phyloP scores from a whole-genome alignment of 2,888 invertebrate genomes.

The Noctua janthe region DNA sequence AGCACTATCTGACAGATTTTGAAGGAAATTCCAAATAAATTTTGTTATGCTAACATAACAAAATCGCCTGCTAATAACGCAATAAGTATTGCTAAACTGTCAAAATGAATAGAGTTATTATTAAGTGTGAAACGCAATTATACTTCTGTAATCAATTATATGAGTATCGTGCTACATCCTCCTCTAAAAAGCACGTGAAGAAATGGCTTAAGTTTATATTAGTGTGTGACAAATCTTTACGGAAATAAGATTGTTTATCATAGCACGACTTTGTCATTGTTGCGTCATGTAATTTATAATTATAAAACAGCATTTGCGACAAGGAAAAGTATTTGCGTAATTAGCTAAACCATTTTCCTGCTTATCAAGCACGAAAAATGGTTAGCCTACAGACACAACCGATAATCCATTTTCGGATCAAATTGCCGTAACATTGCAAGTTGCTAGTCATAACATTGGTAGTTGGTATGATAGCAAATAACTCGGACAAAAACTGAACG shows the following conservation, averaged over 20 bases:
- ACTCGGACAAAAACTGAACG: neutral
- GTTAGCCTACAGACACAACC: neutral
- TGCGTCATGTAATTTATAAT: constrained; percentile 14
- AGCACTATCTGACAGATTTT: neutral
- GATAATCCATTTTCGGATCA: constrained; percentile 12
- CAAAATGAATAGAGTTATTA: neutral
- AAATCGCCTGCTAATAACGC: neutral
- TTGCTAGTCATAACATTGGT: constrained; percentile 35
- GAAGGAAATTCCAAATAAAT: neutral
- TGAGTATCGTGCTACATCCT: neutral
- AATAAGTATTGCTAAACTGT: neutral
- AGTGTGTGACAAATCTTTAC: neutral
- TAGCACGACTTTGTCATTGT: neutral
- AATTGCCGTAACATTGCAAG: neutral
- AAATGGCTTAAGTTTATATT: neutral
- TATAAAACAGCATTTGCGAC: neutral
- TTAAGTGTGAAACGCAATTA: neutral
- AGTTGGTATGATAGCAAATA: constrained; percentile 26
- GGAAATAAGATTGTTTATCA: constrained; percentile 28
- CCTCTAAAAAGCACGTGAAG: neutral
- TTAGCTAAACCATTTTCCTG: neutral
- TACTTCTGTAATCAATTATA: neutral
- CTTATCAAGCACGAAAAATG: too few species aligned
- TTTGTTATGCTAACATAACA: too few species aligned
- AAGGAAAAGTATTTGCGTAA: constrained; percentile 16